These are phyloP conservation scores for Galemys pyrenaicus DNA, from an alignment of 2,113 vertebrate species.

Conservation along the genomic window DNA sequence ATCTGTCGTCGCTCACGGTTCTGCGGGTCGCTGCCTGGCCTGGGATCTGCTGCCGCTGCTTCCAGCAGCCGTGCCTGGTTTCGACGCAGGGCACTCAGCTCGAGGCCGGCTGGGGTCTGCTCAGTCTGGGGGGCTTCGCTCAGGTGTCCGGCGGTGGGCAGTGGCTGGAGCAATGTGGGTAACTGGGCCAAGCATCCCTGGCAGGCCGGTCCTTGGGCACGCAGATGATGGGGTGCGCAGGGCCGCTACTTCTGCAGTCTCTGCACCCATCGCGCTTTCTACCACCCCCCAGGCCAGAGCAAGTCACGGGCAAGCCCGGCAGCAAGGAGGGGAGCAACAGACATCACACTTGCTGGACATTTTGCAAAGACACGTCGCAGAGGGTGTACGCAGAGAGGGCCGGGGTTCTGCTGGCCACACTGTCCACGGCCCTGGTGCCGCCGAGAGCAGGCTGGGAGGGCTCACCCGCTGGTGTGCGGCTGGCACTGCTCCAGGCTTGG, in stretches of 20 bases:
- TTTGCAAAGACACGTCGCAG: neutral
- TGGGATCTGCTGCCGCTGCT: neutral
- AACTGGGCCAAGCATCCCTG: neutral
- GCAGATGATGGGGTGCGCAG: neutral
- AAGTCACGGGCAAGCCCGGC: conserved; percentile 3
- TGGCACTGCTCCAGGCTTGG: neutral
- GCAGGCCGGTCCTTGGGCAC: neutral
- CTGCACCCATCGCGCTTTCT: neutral
- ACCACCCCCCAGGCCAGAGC: neutral
- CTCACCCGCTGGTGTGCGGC: neutral
- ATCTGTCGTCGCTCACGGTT: neutral
- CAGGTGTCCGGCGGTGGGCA: neutral
- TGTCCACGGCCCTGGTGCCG: neutral
- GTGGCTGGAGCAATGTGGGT: neutral
- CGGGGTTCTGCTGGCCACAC: neutral
- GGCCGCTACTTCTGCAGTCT: neutral
- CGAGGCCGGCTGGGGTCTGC: neutral
- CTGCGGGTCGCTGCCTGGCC: neutral
- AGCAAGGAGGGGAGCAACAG: neutral
- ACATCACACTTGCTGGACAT: neutral
- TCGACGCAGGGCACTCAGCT: neutral
- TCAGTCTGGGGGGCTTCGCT: neutral
- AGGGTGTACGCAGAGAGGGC: neutral
- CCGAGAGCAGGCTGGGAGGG: neutral
- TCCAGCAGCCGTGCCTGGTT: neutral